Evolutionary conservation across 2,888 invertebrate species (phyloP).

Genomic region (Philereme transversata): DNA sequence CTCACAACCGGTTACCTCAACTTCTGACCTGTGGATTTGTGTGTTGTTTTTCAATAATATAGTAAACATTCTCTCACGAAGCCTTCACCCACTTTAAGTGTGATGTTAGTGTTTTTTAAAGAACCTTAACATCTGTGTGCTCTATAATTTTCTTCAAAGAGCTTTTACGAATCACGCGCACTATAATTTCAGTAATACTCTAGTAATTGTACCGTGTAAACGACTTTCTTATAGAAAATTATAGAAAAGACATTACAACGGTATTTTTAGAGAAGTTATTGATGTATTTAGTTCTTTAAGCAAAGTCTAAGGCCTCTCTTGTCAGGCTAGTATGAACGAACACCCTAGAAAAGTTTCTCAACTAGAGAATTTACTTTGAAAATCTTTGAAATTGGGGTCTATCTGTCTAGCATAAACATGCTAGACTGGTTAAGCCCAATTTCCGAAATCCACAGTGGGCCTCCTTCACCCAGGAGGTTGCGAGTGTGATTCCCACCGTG

Average conservation of each 20-base stretch:
- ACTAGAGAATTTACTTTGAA: too few species aligned
- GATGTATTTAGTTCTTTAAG: too few species aligned
- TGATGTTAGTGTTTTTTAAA: constrained; percentile 13
- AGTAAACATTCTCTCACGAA: constrained; percentile 41
- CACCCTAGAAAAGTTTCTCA: too few species aligned
- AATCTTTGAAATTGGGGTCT: too few species aligned
- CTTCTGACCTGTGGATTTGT: constrained; percentile 45
- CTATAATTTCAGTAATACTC: not conserved
- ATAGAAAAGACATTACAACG: not conserved
- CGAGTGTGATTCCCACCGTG: too few species aligned
- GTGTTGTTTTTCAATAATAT: constrained; percentile 34
- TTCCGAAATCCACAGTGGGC: too few species aligned
- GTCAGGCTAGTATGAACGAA: too few species aligned
- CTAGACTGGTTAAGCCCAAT: too few species aligned
- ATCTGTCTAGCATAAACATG: too few species aligned
- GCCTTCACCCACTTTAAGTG: constrained; percentile 41
- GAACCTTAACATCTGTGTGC: not conserved
- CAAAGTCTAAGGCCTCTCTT: too few species aligned
- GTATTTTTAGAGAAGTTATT: too few species aligned
- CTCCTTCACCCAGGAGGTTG: too few species aligned
- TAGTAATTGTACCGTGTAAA: constrained; percentile 1
- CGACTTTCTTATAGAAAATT: not conserved
- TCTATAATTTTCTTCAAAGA: constrained; percentile 15
- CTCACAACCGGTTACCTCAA: constrained; percentile 41
- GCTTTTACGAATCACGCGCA: not conserved